Base-by-base conservation (phyloP, 1,140 invertebrate species). In the Vanessa tameamea region DNA sequence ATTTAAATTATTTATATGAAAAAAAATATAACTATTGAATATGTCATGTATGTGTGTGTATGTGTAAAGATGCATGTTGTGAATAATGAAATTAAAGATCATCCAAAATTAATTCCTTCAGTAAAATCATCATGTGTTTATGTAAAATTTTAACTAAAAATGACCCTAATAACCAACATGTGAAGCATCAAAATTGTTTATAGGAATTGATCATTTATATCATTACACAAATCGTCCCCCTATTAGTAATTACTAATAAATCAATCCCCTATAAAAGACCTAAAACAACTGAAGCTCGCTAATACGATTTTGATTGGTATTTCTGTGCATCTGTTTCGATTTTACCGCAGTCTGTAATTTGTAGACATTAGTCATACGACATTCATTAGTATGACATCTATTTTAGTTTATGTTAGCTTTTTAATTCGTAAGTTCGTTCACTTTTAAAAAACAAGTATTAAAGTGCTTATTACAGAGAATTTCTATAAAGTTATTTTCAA, bases 261-360 rank as follows among this genome's bases (percentile, higher is more conserved):
- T 75, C 63, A 75, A 47, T 47, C 63, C 72, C 64, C 68, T 69
- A 61, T 69, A 70, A 68, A 73, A 73, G 70, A 73, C 47, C 23
- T 72, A 67, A 69, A 70, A 69, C 67, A 69, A 64, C 37, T 47
- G 47, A 65, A 47, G 63, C 47, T 15, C 68, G 61, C 76, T 87
- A 86, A 87, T 87, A 75, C 59, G 57, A 72, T 69, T 81, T 82
- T 86, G 80, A 87, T 84, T 83, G 84, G 81, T 76, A 76, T 78
- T 86, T 78, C 69, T 64, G 71, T 77, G 47, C 86, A 86, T 82
- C 82, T 86, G 83, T 69, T 75, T 50, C 75, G 48, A 59, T 72
- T 75, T 64, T 67, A 61, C 11, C 23, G 65, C 15, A 67, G 66
- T 50, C 51, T 82, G 71, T 83, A 82, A 83, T 83, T 85, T 85